Evolutionary conservation across 35 echinoderm and acorn worm genomes (phyloP).

Genomic region (Ophiothrix spiculata): DNA sequence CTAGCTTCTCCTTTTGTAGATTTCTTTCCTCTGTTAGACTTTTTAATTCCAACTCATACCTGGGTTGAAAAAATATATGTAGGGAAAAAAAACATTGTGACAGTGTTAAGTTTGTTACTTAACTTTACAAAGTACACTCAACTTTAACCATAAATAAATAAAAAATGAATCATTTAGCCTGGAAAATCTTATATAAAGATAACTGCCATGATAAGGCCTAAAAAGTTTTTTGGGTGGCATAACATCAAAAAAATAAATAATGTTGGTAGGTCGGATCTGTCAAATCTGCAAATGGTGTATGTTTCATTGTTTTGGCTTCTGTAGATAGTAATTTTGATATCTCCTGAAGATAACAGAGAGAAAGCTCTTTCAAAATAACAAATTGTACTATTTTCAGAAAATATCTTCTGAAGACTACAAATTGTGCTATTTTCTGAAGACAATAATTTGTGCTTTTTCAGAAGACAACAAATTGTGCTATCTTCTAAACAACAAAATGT

Average conservation of each 20-base stretch:
- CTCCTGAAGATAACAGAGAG: too few relatives aligned
- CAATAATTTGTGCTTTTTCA: too few relatives aligned
- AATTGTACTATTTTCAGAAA: too few relatives aligned
- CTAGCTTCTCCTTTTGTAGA: neutral
- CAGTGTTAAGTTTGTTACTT: neutral
- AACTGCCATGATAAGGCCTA: too few relatives aligned
- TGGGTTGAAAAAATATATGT: neutral
- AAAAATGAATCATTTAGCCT: neutral
- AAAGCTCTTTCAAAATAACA: too few relatives aligned
- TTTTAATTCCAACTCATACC: neutral
- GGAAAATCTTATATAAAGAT: neutral
- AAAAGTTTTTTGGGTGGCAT: neutral
- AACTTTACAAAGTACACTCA: neutral
- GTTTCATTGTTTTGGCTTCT: too few relatives aligned
- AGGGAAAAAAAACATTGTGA: neutral
- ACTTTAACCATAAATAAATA: neutral
- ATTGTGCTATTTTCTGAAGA: too few relatives aligned
- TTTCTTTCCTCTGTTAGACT: neutral
- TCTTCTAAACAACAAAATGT: too few relatives aligned
- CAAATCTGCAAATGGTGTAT: too few relatives aligned
- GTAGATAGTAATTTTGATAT: too few relatives aligned
- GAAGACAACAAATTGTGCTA: too few relatives aligned
- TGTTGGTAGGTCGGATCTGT: neutral
- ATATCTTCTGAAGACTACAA: too few relatives aligned
- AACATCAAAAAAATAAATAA: neutral